Base-by-base conservation (phyloP, 23 tunicate genomes). In the Styela plicata region DNA sequence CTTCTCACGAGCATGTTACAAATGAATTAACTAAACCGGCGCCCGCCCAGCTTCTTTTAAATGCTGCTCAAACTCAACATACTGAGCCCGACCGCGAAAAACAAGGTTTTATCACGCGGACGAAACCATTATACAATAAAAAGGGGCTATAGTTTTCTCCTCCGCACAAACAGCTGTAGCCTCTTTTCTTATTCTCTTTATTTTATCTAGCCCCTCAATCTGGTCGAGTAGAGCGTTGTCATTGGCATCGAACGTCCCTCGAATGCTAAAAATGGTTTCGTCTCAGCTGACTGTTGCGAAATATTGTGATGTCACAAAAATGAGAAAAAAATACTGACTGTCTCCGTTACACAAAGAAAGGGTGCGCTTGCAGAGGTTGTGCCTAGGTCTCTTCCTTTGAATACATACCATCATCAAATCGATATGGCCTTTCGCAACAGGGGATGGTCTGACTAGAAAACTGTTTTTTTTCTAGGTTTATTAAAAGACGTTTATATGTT, bases 251-350 rank as follows among this genome's bases (percentile, higher is more conserved):
- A 29, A 67, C 22, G 22, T 24, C 30, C n/a, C 71, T 22, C 24
- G 30, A 67, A n/a, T n/a, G n/a, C n/a, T n/a, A n/a, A n/a, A n/a
- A 29, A 67, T 67, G 71, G 71, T 67, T 67, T 67, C 31, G 31
- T 29, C 71, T 24, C 71, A 67, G 71, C 71, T 67, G 71, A 29
- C 30, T 67, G 71, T 67, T 67, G 71, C 71, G 71, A 67, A 67
- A 67, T 67, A 67, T 27, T 29, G 71, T 67, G 71, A 67, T 67
- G 71, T 67, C 71, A 67, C 31, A 25, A 22, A 67, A 22, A 67
- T 18, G 31, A 19, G 30, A 67, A 22, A 25, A 22, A 67, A 67
- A 67, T n/a, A 67, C 30, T n/a, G 31, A 22, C 71, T 25, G 65
- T 21, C 71, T 22, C 57, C 7, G 57, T 44, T 7, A 44, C 10